Base-by-base conservation (phyloP, 2,888 invertebrate species). In the Plemyria rubiginata region DNA sequence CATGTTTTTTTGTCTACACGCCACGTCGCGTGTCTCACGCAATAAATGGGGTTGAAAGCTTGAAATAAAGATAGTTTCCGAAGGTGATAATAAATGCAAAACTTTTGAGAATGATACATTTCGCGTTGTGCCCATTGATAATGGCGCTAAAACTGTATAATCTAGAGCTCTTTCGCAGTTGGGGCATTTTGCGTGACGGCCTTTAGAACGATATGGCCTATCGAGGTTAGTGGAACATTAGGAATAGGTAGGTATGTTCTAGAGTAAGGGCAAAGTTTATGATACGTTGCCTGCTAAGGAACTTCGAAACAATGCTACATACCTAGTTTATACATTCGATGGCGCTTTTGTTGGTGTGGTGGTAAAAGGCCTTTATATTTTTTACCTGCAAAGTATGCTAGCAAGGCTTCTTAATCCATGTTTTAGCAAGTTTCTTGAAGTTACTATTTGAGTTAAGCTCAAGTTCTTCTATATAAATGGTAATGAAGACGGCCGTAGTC, bases 401-500 rank as follows among this genome's bases (percentile, higher is more conserved):
- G 43, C 56, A 58, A 70, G 73, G 74, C 69, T 72, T 77, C 71
- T n/a, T 82, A 82, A 84, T 84, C 76, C 74, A 73, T 76, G 77
- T 78, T 79, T 79, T 79, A 81, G 71, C 80, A 77, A 82, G 82
- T 82, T 82, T 74, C 72, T 77, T 70, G 75, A 80, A 82, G 79
- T 83, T 78, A n/a, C n/a, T n/a, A 75, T 77, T 77, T 72, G 73
- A 75, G 77, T 65, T 74, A 60, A 59, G 64, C 77, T 63, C 79
- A 87, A 88, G 82, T 88, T 88, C 80, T 76, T 72, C 87, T 77
- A 88, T 88, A 87, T 87, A 88, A 87, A 88, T 88, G 88, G 81
- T 83, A 88, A 88, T 88, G 83, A 80, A 73, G 77, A 66, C 55
- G 62, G 64, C 54, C 70, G 65, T 32, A 5, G 32, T 38, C 36